A percentile compares a stretch with the other conserved stretches of the same genome.
These are phyloP conservation scores for Clarias laeviceps DNA, from an alignment of 2,797 vertebrate species.

Conservation along the genomic window DNA sequence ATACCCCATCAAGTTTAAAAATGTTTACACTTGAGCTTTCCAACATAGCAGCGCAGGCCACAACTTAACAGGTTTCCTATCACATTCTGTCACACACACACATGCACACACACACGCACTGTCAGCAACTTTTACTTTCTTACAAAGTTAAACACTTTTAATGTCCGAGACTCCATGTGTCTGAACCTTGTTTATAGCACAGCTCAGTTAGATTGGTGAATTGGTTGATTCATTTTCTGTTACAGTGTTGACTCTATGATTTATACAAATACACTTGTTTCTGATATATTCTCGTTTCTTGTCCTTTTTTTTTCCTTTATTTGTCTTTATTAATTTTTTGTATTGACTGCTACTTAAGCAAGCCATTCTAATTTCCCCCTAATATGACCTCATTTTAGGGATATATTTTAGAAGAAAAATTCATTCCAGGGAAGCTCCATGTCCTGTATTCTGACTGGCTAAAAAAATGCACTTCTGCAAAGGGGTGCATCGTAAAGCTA, in stretches of 20 bases:
- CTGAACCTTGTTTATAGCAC: not conserved
- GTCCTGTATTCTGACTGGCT: no score
- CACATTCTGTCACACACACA: conserved; percentile 66
- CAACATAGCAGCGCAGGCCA: conserved; percentile 8
- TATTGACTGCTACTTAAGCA: no score
- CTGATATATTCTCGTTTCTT: not conserved
- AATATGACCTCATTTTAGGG: no score
- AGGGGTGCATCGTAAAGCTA: no score
- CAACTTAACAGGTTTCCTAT: conserved; percentile 63
- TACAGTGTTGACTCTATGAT: not conserved
- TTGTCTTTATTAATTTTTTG: no score
- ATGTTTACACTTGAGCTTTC: conserved; percentile 27
- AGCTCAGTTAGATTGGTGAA: not conserved
- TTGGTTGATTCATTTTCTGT: not conserved
- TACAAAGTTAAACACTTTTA: not conserved
- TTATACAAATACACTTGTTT: not conserved
- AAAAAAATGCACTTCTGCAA: no score
- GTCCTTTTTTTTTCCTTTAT: no score
- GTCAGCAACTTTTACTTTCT: conserved; percentile 8
- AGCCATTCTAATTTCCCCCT: no score
- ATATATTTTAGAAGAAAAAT: no score
- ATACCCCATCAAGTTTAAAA: conserved; percentile 14
- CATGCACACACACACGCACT: not conserved
- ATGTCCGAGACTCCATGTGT: not conserved
- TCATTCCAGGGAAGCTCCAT: no score